Percentiles rank a stretch among this genome's conserved stretches.
Evolutionary conservation across 2,113 vertebrate genomes (phyloP).

Genomic region (Gnathonemus longibarbis): DNA sequence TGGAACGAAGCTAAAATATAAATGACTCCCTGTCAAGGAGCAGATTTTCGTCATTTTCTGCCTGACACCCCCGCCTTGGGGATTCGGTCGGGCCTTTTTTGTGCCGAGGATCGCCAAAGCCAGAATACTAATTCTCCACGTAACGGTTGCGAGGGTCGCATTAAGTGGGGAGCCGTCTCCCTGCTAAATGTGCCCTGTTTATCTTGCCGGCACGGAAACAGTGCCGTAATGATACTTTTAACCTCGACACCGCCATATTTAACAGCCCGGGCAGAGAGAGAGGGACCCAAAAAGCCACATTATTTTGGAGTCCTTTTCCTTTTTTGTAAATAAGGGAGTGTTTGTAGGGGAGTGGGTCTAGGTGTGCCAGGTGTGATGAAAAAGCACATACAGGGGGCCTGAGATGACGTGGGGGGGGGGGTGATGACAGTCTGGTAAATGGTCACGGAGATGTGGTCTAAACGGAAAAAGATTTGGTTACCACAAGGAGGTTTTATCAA

Average conservation of each 20-base stretch:
- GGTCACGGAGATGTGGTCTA: background rate
- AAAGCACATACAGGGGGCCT: background rate
- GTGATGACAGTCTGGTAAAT: background rate
- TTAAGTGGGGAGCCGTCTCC: background rate
- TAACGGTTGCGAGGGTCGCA: conserved; percentile 41
- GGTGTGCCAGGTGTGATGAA: background rate
- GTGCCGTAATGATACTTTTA: background rate
- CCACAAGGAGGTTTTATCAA: background rate
- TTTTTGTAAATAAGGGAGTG: background rate
- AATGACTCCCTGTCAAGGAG: conserved; percentile 99
- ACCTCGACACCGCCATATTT: background rate
- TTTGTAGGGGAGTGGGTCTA: background rate
- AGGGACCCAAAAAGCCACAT: background rate
- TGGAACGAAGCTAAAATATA: conserved; percentile 99
- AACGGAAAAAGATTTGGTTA: background rate
- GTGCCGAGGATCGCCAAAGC: conserved; percentile 69
- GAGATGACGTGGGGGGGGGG: background rate
- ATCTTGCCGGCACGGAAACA: conserved; percentile 10
- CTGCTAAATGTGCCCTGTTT: conserved; percentile 26
- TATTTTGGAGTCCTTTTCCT: background rate
- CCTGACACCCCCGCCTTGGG: conserved; percentile 85
- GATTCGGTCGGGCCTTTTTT: conserved; percentile 68
- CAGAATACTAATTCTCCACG: conserved; percentile 71
- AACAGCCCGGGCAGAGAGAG: background rate
- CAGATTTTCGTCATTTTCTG: conserved; percentile 98